Conservation (phyloP, 2,888 invertebrate species). For the Pyrochroa serraticornis region DNA sequence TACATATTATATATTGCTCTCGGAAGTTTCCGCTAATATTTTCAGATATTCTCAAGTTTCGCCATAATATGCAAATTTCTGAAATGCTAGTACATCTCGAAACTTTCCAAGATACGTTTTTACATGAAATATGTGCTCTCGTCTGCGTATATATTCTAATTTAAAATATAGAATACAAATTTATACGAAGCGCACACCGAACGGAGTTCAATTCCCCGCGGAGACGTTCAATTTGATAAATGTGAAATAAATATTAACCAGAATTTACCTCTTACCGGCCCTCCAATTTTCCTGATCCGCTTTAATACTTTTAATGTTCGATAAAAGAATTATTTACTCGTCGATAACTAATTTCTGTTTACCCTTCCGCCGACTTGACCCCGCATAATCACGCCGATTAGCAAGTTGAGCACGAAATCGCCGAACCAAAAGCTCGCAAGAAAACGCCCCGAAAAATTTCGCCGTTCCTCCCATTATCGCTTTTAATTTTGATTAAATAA, state of each 20-base stretch:
- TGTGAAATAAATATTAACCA: constrained; percentile 59
- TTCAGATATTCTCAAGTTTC: constrained; percentile 53
- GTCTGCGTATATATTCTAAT: constrained; percentile 60
- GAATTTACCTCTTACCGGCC: constrained; percentile 48
- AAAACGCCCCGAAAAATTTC: neutral
- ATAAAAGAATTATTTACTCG: constrained; percentile 42
- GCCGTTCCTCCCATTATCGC: neutral
- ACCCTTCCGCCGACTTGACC: constrained; percentile 27
- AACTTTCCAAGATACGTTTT: constrained; percentile 56
- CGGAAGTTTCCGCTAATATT: constrained; percentile 47
- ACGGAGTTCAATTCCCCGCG: constrained; percentile 54
- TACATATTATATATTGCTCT: constrained; percentile 32
- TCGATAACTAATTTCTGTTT: constrained; percentile 30
- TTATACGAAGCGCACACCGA: constrained; percentile 54
- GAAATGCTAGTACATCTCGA: constrained; percentile 53
- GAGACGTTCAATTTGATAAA: constrained; percentile 59
- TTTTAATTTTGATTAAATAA: neutral
- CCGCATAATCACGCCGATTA: constrained; percentile 36
- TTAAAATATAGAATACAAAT: constrained; percentile 61
- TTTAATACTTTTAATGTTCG: constrained; percentile 44
- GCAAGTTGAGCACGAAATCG: constrained; percentile 28
- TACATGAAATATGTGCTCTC: constrained; percentile 59
- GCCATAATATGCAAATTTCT: constrained; percentile 56
- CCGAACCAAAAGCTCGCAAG: neutral
- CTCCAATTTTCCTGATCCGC: constrained; percentile 37